Conservation (phyloP, 2,113 vertebrate genomes). For the Clarias gariepinus region DNA sequence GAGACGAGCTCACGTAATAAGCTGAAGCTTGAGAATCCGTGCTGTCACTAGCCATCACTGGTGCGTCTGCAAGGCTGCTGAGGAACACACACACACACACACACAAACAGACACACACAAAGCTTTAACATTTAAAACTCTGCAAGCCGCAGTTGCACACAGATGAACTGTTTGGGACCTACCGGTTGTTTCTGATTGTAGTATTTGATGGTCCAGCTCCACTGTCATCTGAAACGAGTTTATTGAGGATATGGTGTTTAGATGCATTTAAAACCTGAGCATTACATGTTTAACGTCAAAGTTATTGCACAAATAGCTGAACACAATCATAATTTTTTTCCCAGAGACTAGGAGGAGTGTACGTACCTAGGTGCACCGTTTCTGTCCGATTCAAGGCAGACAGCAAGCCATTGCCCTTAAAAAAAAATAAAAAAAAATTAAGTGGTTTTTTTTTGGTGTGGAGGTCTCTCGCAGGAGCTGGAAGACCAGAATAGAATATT, state of each 20-base stretch:
- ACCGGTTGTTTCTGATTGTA: conserved; percentile 27
- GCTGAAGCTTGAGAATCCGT: not conserved
- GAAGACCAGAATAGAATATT: not conserved
- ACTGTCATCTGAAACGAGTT: conserved; percentile 25
- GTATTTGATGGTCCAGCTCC: conserved; percentile 50
- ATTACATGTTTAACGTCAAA: not conserved
- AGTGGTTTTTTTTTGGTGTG: too few relatives aligned
- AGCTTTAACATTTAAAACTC: not conserved
- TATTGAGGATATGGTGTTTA: too few relatives aligned
- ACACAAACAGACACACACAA: not conserved
- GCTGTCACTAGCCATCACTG: not conserved
- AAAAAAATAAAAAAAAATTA: conserved; percentile 7
- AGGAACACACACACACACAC: not conserved
- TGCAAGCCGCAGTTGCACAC: too few relatives aligned
- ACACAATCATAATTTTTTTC: not conserved
- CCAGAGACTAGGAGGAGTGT: not conserved
- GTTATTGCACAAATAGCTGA: not conserved
- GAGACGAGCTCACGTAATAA: conserved; percentile 66
- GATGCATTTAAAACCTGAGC: not conserved
- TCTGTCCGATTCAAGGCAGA: conserved; percentile 69
- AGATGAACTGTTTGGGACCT: not conserved
- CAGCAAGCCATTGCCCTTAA: conserved; percentile 66
- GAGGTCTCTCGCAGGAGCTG: not conserved
- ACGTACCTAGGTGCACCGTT: conserved; percentile 57
- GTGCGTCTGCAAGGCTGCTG: conserved; percentile 13